Percentiles rank a stretch among this genome's conserved stretches.
Evolutionary conservation across 1,140 invertebrate genomes (phyloP).

Genomic region (Fopius arisanus): DNA sequence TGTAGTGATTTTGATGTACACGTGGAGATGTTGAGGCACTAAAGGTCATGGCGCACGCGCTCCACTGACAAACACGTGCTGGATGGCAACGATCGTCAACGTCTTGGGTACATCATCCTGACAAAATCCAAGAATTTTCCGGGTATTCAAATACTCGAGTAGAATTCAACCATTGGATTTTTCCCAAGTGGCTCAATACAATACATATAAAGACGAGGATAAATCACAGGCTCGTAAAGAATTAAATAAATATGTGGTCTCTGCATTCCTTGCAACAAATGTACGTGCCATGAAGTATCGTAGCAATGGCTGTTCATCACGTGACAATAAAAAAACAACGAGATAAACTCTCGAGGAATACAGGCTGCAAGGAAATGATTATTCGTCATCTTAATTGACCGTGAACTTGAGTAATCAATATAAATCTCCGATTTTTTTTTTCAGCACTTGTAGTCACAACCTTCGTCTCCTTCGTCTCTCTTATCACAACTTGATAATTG

Average conservation of each 20-base stretch:
- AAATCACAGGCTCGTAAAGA: too few relatives aligned
- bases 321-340: slow-evolving; percentile 37
- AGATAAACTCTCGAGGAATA: background rate
- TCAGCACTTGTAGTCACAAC: too few relatives aligned
- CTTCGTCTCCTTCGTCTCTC: background rate
- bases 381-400: background rate
- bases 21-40: slow-evolving; percentile 23
- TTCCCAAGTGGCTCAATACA: background rate
- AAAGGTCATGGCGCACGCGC: slow-evolving; percentile 31
- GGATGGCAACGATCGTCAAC: background rate
- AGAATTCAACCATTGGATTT: background rate
- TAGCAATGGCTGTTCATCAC: slow-evolving; percentile 46
- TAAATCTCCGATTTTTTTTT: background rate
- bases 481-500: background rate
- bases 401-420: background rate
- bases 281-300: slow-evolving; percentile 46
- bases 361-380: background rate
- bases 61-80: background rate
- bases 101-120: background rate
- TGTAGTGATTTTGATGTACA: slow-evolving; percentile 12
- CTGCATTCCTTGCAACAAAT: background rate
- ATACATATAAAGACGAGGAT: background rate
- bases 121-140: background rate
- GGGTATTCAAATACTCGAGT: background rate
- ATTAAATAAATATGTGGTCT: too few relatives aligned